Conservation (phyloP, 1,140 invertebrate species). For the Achatina immaculata region DNA sequence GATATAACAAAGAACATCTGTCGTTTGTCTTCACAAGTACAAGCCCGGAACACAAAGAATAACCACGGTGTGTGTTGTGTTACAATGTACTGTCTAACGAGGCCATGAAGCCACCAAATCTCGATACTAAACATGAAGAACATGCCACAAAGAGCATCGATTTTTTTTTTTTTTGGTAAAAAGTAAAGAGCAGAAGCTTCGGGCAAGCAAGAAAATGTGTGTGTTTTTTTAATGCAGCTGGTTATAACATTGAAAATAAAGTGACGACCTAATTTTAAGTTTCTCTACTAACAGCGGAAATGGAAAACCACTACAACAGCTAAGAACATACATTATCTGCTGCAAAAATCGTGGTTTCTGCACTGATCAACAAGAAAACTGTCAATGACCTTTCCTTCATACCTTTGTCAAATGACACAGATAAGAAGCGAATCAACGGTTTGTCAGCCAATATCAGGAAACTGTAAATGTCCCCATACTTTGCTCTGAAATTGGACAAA, state of each 20-base stretch:
- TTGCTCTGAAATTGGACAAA: too few species aligned
- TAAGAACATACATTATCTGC: background rate
- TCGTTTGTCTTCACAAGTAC: background rate
- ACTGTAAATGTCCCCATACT: too few species aligned
- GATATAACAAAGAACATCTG: background rate
- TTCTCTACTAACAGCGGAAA: background rate
- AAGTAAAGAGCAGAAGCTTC: background rate
- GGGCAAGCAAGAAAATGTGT: background rate
- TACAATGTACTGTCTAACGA: background rate
- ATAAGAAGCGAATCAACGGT: background rate
- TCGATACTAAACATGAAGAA: background rate
- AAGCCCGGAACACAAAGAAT: background rate
- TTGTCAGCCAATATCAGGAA: slow-evolving; percentile 1
- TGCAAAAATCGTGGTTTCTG: background rate
- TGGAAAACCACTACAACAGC: background rate
- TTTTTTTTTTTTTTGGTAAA: too few species aligned
- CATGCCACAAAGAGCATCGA: background rate
- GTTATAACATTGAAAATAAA: background rate
- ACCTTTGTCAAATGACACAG: background rate
- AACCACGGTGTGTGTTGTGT: background rate
- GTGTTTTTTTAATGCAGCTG: background rate
- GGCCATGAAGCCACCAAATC: background rate
- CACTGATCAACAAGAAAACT: background rate
- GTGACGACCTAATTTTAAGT: background rate
- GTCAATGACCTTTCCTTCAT: background rate